phyloP scores from a whole-genome alignment of 2,113 vertebrate genomes.

The Pagrus major region DNA sequence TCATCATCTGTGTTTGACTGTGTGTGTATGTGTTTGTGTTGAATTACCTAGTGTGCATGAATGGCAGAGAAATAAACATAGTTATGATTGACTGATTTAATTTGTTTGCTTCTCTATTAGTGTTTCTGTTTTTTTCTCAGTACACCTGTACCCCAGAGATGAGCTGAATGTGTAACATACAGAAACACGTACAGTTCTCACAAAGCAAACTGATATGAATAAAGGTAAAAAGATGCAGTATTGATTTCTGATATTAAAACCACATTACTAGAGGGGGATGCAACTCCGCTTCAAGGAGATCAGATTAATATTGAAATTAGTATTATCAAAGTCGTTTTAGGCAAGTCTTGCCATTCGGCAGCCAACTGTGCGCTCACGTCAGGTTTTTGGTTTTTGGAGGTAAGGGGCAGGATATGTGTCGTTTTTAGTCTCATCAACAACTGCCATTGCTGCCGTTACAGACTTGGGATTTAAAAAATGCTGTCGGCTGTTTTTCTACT shows the following conservation, averaged over 20 bases:
- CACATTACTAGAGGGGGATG: background rate
- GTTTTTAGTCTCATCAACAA: no score
- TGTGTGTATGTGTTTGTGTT: conserved; percentile 2
- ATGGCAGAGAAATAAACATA: background rate
- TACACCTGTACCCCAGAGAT: conserved; percentile 10
- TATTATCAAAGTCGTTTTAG: no score
- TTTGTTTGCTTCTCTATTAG: background rate
- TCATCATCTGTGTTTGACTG: background rate
- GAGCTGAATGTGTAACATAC: background rate
- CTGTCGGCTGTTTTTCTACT: no score
- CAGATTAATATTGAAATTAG: background rate
- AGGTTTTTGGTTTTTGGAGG: no score
- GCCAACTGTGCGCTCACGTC: no score
- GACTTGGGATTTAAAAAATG: no score
- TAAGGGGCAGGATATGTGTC: no score
- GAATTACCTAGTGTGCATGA: background rate
- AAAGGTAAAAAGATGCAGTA: background rate
- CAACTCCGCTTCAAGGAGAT: background rate
- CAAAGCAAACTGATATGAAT: background rate
- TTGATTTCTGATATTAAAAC: conserved; percentile 16
- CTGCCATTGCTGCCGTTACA: no score
- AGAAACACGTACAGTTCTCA: background rate
- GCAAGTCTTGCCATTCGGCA: no score
- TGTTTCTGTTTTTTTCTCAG: background rate
- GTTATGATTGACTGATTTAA: conserved; percentile 26